phyloP scores from a whole-genome alignment of 2,888 invertebrate genomes.

The Oscheius sp. region DNA sequence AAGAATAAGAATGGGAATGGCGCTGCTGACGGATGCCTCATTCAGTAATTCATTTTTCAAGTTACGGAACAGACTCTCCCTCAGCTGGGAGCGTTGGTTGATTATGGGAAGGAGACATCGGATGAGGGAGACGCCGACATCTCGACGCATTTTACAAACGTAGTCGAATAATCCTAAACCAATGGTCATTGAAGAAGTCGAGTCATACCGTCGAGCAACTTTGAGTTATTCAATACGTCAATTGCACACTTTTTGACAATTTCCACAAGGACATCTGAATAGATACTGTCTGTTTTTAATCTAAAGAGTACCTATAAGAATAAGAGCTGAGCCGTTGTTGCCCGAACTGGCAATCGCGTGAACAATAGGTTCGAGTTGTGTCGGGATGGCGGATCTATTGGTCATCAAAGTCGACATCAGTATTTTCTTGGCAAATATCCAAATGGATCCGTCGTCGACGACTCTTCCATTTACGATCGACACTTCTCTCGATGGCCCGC shows the following conservation, averaged over 20 bases:
- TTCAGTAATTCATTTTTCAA: constrained; percentile 54
- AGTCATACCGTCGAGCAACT: constrained; percentile 43
- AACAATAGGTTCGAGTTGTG: constrained; percentile 44
- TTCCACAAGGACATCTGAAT: constrained; percentile 52
- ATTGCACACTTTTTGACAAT: constrained; percentile 52
- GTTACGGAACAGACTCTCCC: constrained; percentile 50
- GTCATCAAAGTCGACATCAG: constrained; percentile 27
- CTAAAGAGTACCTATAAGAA: constrained; percentile 46
- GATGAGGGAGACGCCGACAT: constrained; percentile 60
- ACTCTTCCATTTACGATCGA: constrained; percentile 48
- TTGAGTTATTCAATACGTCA: constrained; percentile 58
- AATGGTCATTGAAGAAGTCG: not conserved
- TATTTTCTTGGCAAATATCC: constrained; percentile 43
- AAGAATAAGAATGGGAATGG: constrained; percentile 51
- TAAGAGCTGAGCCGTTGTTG: constrained; percentile 48
- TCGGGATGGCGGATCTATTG: constrained; percentile 36
- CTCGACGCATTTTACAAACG: constrained; percentile 51
- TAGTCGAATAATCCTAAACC: constrained; percentile 46
- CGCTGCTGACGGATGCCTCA: constrained; percentile 43
- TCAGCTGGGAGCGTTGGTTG: constrained; percentile 56
- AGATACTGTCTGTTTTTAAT: not conserved
- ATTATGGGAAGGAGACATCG: constrained; percentile 63
- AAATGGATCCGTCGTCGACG: constrained; percentile 47
- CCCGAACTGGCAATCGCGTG: constrained; percentile 49
- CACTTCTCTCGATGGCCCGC: constrained; percentile 16